Conservation (phyloP, 2,888 invertebrate genomes). For the Phorcus lineatus region DNA sequence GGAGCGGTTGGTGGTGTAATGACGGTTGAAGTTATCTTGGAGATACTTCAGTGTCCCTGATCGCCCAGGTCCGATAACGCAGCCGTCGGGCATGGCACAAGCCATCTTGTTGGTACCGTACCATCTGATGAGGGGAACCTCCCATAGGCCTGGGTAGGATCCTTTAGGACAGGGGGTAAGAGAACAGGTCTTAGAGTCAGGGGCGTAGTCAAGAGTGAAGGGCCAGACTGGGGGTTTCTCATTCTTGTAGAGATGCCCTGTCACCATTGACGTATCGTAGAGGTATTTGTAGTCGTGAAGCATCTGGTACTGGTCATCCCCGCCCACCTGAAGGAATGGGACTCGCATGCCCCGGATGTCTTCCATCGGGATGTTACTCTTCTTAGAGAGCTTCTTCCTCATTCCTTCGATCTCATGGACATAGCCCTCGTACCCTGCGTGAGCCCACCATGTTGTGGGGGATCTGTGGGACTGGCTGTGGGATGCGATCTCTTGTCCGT, state of each 20-base stretch:
- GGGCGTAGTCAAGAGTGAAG: slow-evolving; percentile 87
- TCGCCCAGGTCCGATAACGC: slow-evolving; percentile 37
- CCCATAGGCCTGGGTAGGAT: slow-evolving; percentile 80
- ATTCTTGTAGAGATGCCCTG: slow-evolving; percentile 86
- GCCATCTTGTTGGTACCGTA: slow-evolving; percentile 53
- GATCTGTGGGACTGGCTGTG: slow-evolving; percentile 84
- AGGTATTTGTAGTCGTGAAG: slow-evolving; percentile 95
- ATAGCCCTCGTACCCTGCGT: slow-evolving; percentile 92
- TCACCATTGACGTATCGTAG: slow-evolving; percentile 92
- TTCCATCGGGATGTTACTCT: slow-evolving; percentile 85
- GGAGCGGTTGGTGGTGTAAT: slow-evolving; percentile 81
- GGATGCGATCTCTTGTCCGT: slow-evolving; percentile 97
- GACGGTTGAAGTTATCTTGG: slow-evolving; percentile 84
- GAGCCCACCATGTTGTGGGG: slow-evolving; percentile 78
- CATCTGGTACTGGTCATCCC: slow-evolving; percentile 93
- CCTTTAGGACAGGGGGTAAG: slow-evolving; percentile 48
- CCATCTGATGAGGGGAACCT: slow-evolving; percentile 79
- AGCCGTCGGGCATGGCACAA: slow-evolving; percentile 63
- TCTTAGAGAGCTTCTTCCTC: slow-evolving; percentile 88
- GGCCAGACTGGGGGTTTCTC: slow-evolving; percentile 96
- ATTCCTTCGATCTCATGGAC: slow-evolving; percentile 94
- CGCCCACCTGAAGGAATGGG: slow-evolving; percentile 89
- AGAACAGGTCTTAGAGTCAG: slow-evolving; percentile 42
- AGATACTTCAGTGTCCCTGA: slow-evolving; percentile 76
- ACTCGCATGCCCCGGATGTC: slow-evolving; percentile 92